Evolutionary conservation across 2,113 vertebrate species (phyloP), one percentile per base, ranked within the genome.

Genomic region (Struthidea cinerea): DNA sequence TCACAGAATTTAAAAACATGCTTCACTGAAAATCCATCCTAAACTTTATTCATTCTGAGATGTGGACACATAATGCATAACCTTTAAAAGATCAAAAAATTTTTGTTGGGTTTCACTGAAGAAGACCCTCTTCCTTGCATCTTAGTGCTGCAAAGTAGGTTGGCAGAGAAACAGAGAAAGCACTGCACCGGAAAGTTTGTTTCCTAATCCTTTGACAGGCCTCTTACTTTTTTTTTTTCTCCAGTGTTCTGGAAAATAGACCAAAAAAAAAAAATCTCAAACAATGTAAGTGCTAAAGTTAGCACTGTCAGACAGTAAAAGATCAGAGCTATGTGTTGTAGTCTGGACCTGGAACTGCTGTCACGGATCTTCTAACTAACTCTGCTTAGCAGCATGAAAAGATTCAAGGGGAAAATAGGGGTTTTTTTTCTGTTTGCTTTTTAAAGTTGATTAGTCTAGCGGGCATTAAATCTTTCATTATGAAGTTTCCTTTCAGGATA

Each of bases 261-360:
- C 49, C 8, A 22, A 23, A 84, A 35, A 67, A 63, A n/a, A 53
- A 39, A 24, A 41, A 27, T 5, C 64, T 60, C 68, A 77, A 90
- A 87, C 53, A 94, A 61, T 32, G 27, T 56, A 49, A 56, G 56
- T 77, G 80, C 95, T 97, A 97, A 97, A 96, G 84, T 97, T 97
- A 97, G 91, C 81, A 17, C 86, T 94, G 91, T 93, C 95, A 97
- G 39, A 92, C 94, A 90, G 76, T 94, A 71, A 44, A 53, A 91
- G 95, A 96, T 97, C 94, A 97, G 97, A 98, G 95, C 64, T 92
- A 21, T 81, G 57, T 78, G 74, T 88, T 95, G 41, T 94, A 92
- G 76, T 92, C 61, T 23, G 39, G 93, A 88, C 96, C 94, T 96
- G 92, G 44, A 97, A 94, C 35, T 84, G 87, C 90, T 96, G 89